These are phyloP conservation scores for Mus minutoides DNA, from an alignment of 2,797 vertebrate genomes.

Conservation along the genomic window DNA sequence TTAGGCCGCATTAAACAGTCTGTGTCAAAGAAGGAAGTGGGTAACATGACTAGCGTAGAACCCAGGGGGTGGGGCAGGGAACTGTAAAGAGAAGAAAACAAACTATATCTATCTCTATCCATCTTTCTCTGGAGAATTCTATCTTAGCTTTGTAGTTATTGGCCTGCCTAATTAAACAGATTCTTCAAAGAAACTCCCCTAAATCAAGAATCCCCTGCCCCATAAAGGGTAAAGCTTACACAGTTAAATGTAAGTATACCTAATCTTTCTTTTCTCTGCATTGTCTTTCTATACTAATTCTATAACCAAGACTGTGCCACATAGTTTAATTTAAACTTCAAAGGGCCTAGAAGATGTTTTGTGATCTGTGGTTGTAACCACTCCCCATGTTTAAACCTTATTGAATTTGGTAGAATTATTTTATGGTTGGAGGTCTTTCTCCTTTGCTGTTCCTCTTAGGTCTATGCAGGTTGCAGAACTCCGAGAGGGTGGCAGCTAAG, in stretches of 20 bases:
- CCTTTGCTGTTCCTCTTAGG: background rate
- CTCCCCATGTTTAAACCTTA: constrained; percentile 40
- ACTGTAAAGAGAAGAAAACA: background rate
- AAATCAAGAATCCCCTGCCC: constrained; percentile 14
- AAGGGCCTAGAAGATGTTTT: constrained; percentile 44
- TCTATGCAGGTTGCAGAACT: background rate
- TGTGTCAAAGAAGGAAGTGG: background rate
- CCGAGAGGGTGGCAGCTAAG: background rate
- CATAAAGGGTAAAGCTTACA: constrained; percentile 43
- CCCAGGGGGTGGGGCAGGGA: background rate
- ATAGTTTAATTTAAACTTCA: constrained; percentile 48
- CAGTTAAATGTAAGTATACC: constrained; percentile 50
- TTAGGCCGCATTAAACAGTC: background rate
- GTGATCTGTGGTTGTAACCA: constrained; percentile 54
- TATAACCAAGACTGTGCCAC: constrained; percentile 35
- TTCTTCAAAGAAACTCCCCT: constrained; percentile 34
- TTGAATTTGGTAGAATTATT: constrained; percentile 21
- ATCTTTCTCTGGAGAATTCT: background rate
- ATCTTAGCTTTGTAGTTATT: background rate
- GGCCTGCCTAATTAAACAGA: background rate
- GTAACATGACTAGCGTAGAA: background rate
- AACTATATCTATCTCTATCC: background rate
- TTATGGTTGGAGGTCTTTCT: background rate
- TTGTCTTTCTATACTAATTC: constrained; percentile 2
- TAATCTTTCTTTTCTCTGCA: constrained; percentile 5